Percentiles rank a stretch among this genome's conserved stretches.
Evolutionary conservation across 2,797 vertebrate genomes (phyloP).

Genomic region (Malurus splendens): DNA sequence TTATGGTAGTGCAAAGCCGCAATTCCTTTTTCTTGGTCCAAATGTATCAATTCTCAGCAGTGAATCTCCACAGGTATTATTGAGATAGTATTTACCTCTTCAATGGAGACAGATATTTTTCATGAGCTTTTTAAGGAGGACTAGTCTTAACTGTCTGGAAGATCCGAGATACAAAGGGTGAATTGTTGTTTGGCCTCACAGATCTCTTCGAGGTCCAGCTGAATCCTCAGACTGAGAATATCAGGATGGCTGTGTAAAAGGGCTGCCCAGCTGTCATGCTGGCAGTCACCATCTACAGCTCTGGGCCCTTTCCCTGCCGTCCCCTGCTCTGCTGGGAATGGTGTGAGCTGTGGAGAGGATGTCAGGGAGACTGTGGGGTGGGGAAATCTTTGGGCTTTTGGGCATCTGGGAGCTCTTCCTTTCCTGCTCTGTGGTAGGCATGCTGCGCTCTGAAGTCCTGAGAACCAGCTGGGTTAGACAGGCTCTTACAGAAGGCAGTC

Average conservation of each 20-base stretch:
- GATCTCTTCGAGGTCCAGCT: not conserved
- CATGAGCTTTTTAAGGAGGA: not conserved
- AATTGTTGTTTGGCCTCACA: not conserved
- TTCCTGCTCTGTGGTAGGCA: accelerated
- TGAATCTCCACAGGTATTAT: not conserved
- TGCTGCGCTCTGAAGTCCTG: not conserved
- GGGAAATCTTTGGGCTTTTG: accelerated
- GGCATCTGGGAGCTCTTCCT: not conserved
- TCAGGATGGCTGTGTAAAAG: not conserved
- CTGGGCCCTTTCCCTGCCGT: not conserved
- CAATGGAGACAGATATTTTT: not conserved
- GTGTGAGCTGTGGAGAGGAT: accelerated
- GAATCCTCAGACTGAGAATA: not conserved
- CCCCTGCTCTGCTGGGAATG: not conserved
- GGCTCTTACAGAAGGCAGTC: accelerated
- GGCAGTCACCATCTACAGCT: not conserved
- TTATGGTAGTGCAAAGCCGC: not conserved
- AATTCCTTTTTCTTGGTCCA: not conserved
- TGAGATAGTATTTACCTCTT: not conserved
- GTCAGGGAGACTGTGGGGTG: accelerated
- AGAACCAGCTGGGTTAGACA: not conserved
- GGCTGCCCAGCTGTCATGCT: accelerated
- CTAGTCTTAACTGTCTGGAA: not conserved
- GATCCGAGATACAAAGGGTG: not conserved
- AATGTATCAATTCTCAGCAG: not conserved